Evolutionary conservation across 2,888 invertebrate genomes (phyloP), one percentile per base, ranked within the genome.

Genomic region (Octonoba sinensis): DNA sequence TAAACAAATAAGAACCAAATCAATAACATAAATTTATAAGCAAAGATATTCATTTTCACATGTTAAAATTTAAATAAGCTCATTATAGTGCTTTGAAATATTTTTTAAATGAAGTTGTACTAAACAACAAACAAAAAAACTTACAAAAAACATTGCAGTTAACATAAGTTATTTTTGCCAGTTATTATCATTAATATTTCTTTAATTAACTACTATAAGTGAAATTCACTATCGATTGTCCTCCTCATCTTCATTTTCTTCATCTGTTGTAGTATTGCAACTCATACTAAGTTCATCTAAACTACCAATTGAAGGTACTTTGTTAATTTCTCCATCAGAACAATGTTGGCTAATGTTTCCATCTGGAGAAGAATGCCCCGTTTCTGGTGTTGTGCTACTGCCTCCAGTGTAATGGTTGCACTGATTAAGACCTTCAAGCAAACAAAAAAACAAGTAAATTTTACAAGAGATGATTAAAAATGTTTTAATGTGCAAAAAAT

Each of bases 291-390:
- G 62, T 18, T 83, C 77, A 16, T 77, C 83, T 49, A 83, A 64
- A 49, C 83, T 83, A n/a, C 83, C 83, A 16, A 77, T 65, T 0
- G 77, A 77, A 54, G 77, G 70, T 22, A 77, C 77, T 47, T 77
- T 83, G 62, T 82, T 76, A 8, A 51, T 65, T 64, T 83, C 83
- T 4, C 56, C 66, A 24, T 83, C 83, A 15, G 83, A 77, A 24
- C 83, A 83, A 64, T 83, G 77, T 54, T 73, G 83, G 51, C 83
- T 83, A 22, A 77, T 47, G 46, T 77, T 77, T 13, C 83, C 83
- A 65, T 77, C 74, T 15, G 76, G 83, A 16, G 83, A 83, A 20
- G 82, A 82, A 54, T 82, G 82, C 16, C 74, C 81, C 15, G 74
- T 81, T 49, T 74, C 81, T 59, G 79, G 73, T 27, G 79, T 81